Percentiles rank a stretch among this genome's conserved stretches.
These are phyloP conservation scores for Otus scops DNA, from an alignment of 2,797 vertebrate genomes.

Conservation along the genomic window DNA sequence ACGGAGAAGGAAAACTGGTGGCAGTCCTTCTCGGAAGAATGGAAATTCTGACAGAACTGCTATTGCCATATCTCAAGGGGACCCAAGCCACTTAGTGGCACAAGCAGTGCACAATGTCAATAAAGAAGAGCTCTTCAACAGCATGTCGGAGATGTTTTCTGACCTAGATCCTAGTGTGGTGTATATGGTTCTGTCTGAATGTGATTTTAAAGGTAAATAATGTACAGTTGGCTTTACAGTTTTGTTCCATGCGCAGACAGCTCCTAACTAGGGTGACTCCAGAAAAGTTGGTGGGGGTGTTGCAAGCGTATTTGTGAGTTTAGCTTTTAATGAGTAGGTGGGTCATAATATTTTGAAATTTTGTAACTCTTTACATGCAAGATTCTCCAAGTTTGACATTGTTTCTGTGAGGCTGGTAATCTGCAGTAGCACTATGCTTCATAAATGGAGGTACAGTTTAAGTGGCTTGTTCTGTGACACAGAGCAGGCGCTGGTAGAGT, in stretches of 20 bases:
- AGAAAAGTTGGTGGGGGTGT: neutral
- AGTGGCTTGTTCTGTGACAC: neutral
- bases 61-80: slow-evolving; percentile 14
- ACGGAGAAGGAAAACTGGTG: slow-evolving; percentile 86
- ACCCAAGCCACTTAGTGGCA: neutral
- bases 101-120: slow-evolving; percentile 48
- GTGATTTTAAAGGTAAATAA: slow-evolving; percentile 93
- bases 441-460: neutral
- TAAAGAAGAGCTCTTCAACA: slow-evolving; percentile 82
- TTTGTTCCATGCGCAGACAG: neutral
- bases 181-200: slow-evolving; percentile 93
- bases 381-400: neutral
- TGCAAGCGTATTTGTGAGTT: neutral
- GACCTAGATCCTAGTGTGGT: slow-evolving; percentile 92
- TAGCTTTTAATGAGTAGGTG: neutral
- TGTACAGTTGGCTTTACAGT: neutral
- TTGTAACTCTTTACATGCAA: neutral
- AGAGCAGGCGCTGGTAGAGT: neutral
- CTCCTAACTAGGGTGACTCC: neutral
- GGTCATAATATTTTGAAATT: slow-evolving; percentile 2
- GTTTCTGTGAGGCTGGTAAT: neutral
- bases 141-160: slow-evolving; percentile 94
- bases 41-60: slow-evolving; percentile 50
- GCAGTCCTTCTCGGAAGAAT: slow-evolving; percentile 81
- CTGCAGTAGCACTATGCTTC: neutral